Evolutionary conservation across 2,888 invertebrate species (phyloP).

Genomic region (Scaptomyza caliginosa): DNA sequence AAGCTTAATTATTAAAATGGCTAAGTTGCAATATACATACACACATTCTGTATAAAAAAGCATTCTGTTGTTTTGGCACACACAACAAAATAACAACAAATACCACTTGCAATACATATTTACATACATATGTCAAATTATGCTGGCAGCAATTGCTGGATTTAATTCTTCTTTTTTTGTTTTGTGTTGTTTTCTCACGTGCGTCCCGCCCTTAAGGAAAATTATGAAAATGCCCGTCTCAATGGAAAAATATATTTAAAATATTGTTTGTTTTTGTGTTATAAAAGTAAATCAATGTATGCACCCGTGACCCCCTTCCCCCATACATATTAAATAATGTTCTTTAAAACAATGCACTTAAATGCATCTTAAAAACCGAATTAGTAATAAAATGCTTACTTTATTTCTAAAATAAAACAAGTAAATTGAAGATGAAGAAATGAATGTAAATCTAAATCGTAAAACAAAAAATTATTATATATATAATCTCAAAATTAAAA

Average conservation of each 20-base stretch:
- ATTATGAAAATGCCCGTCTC: slow-evolving; percentile 35
- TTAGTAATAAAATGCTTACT: slow-evolving; percentile 78
- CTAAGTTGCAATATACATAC: slow-evolving; percentile 65
- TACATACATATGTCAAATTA: slow-evolving; percentile 53
- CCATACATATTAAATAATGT: slow-evolving; percentile 71
- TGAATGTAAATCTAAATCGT: slow-evolving; percentile 78
- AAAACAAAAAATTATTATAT: slow-evolving; percentile 63
- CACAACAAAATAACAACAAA: slow-evolving; percentile 13
- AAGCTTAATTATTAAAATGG: slow-evolving; percentile 60
- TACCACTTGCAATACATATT: slow-evolving; percentile 38
- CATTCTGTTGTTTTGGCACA: slow-evolving; percentile 43
- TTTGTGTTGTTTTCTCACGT: slow-evolving; percentile 62
- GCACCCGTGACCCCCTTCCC: slow-evolving; percentile 36
- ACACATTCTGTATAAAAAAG: slow-evolving; percentile 47
- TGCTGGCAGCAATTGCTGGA: slow-evolving; percentile 44
- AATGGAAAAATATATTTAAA: slow-evolving; percentile 65
- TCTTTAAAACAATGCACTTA: slow-evolving; percentile 68
- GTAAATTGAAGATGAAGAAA: slow-evolving; percentile 73
- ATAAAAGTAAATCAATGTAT: slow-evolving; percentile 58
- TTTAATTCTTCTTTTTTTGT: slow-evolving; percentile 42
- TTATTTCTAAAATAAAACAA: slow-evolving; percentile 80
- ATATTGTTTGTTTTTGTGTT: slow-evolving; percentile 78
- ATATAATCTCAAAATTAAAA: slow-evolving; percentile 72
- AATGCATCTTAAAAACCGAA: slow-evolving; percentile 69
- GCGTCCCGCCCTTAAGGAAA: slow-evolving; percentile 18